phyloP scores from a whole-genome alignment of 2,113 vertebrate genomes.

The Capricornis sumatraensis region DNA sequence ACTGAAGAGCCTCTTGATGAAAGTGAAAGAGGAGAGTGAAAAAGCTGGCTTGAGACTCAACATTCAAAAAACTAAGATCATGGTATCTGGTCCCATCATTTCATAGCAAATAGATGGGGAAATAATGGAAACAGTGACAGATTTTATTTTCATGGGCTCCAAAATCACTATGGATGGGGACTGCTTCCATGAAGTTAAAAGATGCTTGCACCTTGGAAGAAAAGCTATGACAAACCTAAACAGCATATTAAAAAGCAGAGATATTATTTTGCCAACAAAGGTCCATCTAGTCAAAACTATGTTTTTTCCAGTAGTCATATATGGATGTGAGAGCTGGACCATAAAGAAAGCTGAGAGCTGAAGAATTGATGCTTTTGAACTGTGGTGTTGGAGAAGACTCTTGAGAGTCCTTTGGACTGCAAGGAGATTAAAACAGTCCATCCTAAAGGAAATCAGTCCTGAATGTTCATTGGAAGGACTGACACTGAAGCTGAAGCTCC shows the following conservation, averaged over 20 bases:
- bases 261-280: not conserved
- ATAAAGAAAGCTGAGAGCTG: rapidly evolving
- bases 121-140: not conserved
- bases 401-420: not conserved
- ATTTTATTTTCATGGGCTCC: not conserved
- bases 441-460: not conserved
- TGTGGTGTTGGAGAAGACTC: not conserved
- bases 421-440: not conserved
- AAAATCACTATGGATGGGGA: not conserved
- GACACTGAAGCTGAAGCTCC: not conserved
- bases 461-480: not conserved
- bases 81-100: not conserved
- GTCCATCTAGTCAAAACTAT: not conserved
- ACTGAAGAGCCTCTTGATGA: not conserved
- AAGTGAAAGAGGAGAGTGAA: not conserved
- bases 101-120: not conserved
- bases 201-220: not conserved
- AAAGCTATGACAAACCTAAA: not conserved
- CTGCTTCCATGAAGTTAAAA: not conserved
- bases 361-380: not conserved
- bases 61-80: not conserved
- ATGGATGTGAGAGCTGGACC: not conserved
- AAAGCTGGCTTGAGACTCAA: not conserved
- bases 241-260: not conserved
- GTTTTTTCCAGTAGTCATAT: not conserved